Evolutionary conservation across 2,113 vertebrate genomes (phyloP), one percentile per base, ranked within the genome.

Genomic region (Bujurquina vittata): DNA sequence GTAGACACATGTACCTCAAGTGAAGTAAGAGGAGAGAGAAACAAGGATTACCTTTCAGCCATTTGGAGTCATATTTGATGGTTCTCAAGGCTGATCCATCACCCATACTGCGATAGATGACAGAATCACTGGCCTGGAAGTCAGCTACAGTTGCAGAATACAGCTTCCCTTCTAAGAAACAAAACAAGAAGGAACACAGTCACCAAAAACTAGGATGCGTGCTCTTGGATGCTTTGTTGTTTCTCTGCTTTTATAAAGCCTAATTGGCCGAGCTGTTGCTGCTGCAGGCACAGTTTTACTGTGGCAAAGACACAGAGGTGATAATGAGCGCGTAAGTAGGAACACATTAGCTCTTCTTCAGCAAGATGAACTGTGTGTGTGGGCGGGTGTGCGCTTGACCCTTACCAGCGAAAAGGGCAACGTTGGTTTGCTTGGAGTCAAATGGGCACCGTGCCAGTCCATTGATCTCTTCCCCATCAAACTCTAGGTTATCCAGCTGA

Each of bases 31-130:
- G 22, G 37, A 43, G 8, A 62, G 12, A 57, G 35, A 57, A 74
- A 63, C 40, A 69, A 83, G 52, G 63, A 84, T 54, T 96, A 99
- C 98, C 98, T 98, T 99, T 99, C 92, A 99, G 96, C 98, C 98
- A 99, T 86, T 99, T 99, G 94, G 98, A 99, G 91, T 99, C 98
- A 43, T 99, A 99, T 95, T 99, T 99, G 92, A 99, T 99, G 84
- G 98, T 99, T 90, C 98, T 96, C 80, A 99, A 94, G 77, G 98
- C 98, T 12, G 97, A 99, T 83, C 98, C 98, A 80, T 99, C 98
- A 7, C 98, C 98, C 98, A 99, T 97, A 90, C 98, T 99, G 87
- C 98, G 97, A 91, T 99, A 99, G 95, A 99, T 99, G 88, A 99
- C 98, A n/a, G 98, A 96, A 84, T 99, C 98, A 10, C 98, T 99